Evolutionary conservation across 2,797 vertebrate species (phyloP).

Genomic region (Kryptolebias ocellatus): DNA sequence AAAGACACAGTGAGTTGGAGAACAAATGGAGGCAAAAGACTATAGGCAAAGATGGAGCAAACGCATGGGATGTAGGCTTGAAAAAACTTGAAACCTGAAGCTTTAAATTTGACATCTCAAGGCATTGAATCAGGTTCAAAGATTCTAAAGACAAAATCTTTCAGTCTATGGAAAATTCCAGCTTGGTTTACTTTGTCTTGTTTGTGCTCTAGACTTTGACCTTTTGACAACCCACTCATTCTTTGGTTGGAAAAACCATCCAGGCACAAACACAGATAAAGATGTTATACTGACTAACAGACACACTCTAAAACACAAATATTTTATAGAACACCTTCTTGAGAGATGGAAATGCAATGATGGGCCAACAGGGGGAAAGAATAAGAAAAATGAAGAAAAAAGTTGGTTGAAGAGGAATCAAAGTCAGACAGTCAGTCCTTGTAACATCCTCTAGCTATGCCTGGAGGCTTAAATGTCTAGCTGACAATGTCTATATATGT

Average conservation of each 20-base stretch:
- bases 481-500: conserved; percentile 73
- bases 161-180: conserved; percentile 23
- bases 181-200: conserved; percentile 33
- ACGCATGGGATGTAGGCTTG: conserved; percentile 26
- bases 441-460: conserved; percentile 69
- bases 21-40: conserved; percentile 29
- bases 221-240: conserved; percentile 65
- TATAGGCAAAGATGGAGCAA: conserved; percentile 11
- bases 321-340: conserved; percentile 51
- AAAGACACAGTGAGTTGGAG: not conserved
- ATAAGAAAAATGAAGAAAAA: conserved; percentile 40
- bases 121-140: conserved; percentile 9
- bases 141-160: conserved; percentile 9
- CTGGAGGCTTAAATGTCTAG: conserved; percentile 70
- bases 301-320: conserved; percentile 47
- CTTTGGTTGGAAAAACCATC: conserved; percentile 50
- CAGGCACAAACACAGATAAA: conserved; percentile 53
- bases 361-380: conserved; percentile 11
- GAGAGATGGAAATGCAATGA: conserved; percentile 55
- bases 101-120: conserved; percentile 16
- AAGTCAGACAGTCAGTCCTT: conserved; percentile 54
- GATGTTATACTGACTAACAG: conserved; percentile 49
- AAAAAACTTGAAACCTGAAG: conserved; percentile 23
- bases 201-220: conserved; percentile 60
- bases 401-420: conserved; percentile 68